Conservation (phyloP, 1,140 invertebrate genomes). For the Neotoxoptera formosana region DNA sequence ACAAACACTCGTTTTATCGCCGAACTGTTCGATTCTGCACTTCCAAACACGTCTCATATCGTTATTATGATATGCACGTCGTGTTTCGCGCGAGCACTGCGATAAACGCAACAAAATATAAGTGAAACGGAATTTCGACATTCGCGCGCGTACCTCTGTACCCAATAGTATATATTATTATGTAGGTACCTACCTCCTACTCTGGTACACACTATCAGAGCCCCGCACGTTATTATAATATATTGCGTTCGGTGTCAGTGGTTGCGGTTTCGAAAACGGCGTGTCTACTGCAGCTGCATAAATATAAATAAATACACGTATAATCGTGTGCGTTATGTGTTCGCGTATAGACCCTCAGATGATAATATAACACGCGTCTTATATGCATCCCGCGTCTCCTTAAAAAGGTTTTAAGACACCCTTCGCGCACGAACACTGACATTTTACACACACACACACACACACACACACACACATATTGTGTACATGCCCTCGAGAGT, state of each 20-base stretch:
- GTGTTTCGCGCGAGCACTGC: not conserved
- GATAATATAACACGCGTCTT: not conserved
- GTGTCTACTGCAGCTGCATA: not conserved
- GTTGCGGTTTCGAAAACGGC: not conserved
- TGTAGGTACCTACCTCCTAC: no score
- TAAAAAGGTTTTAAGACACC: not conserved
- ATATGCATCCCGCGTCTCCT: not conserved
- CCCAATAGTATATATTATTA: not conserved
- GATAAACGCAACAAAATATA: not conserved
- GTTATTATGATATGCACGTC: not conserved
- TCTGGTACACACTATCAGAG: not conserved
- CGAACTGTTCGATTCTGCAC: not conserved
- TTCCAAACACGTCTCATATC: not conserved
- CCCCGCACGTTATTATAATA: not conserved
- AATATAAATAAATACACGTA: not conserved
- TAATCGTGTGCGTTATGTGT: not conserved
- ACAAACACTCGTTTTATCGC: not conserved
- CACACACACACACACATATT: not conserved
- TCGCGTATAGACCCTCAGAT: not conserved
- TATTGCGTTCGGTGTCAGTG: not conserved
- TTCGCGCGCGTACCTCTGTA: not conserved
- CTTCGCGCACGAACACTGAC: not conserved
- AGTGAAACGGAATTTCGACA: not conserved
- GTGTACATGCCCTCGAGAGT: not conserved
- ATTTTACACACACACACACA: not conserved